Percentiles rank a stretch among this genome's conserved stretches.
Evolutionary conservation across 2,888 invertebrate species (phyloP).

Genomic region (Bruchidius siliquastri): DNA sequence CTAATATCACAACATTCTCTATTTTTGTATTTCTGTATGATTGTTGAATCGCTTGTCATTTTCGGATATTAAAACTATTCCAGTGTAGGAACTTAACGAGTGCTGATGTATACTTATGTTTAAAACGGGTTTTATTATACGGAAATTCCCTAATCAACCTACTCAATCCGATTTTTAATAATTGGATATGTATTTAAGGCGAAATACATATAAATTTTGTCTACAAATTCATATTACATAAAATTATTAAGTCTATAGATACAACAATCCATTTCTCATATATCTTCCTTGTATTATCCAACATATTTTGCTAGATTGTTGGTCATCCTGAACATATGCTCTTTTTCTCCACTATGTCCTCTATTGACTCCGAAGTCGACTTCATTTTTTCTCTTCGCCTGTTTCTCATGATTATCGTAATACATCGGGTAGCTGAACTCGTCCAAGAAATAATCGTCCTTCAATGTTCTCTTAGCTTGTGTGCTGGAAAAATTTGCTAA

Average conservation of each 20-base stretch:
- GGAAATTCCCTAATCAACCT: too few species aligned
- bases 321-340: constrained; percentile 15
- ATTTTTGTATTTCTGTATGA: too few species aligned
- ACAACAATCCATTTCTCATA: background rate
- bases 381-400: constrained; percentile 14
- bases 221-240: too few species aligned
- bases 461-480: background rate
- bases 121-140: too few species aligned
- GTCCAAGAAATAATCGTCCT: background rate
- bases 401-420: constrained; percentile 9
- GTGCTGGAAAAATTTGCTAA: background rate
- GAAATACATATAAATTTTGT: too few species aligned
- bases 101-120: too few species aligned
- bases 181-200: too few species aligned
- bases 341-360: constrained; percentile 21
- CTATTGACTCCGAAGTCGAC: constrained; percentile 24
- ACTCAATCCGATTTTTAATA: too few species aligned
- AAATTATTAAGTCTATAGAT: background rate
- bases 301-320: constrained; percentile 12
- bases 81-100: too few species aligned
- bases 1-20: too few species aligned
- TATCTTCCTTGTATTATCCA: background rate
- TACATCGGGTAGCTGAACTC: constrained; percentile 2
- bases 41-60: too few species aligned
- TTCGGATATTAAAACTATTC: too few species aligned